Conservation (phyloP, 2,888 invertebrate genomes). For the Drosophila lacicola region DNA sequence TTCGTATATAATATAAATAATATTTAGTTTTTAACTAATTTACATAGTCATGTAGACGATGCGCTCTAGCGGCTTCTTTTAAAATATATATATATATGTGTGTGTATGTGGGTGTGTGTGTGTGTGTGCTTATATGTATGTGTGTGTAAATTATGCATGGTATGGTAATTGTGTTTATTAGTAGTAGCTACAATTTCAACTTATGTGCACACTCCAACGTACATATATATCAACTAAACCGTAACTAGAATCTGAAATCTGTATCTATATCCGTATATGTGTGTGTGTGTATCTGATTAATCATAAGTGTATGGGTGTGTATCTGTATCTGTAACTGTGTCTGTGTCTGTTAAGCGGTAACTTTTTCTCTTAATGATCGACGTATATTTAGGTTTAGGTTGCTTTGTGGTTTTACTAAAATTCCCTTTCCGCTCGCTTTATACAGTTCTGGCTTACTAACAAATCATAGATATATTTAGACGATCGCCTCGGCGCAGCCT, state of each 20-base stretch:
- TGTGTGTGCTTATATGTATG: constrained; percentile 16
- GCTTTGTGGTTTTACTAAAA: constrained; percentile 45
- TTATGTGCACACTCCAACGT: constrained; percentile 68
- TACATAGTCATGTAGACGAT: constrained; percentile 79
- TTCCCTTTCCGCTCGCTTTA: constrained; percentile 52
- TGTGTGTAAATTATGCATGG: constrained; percentile 45
- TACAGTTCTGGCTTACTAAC: constrained; percentile 64
- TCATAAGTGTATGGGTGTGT: constrained; percentile 20
- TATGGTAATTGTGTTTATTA: constrained; percentile 58
- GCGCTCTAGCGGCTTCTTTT: constrained; percentile 74
- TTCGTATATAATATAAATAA: constrained; percentile 67
- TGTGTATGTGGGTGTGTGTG: constrained; percentile 23
- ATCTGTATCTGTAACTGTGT: constrained; percentile 18
- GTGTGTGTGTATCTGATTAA: constrained; percentile 18
- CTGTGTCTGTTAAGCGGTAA: constrained; percentile 40
- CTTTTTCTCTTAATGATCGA: constrained; percentile 40
- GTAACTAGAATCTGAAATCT: constrained; percentile 54
- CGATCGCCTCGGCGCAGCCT: constrained; percentile 45
- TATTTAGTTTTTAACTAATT: constrained; percentile 81
- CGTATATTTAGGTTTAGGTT: constrained; percentile 36
- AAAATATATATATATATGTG: constrained; percentile 43
- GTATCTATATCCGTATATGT: constrained; percentile 20
- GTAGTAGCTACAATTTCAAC: constrained; percentile 76
- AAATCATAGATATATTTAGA: constrained; percentile 24
- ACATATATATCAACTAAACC: constrained; percentile 62